A percentile compares a stretch with the other conserved stretches of the same genome.
phyloP scores from a whole-genome alignment of 2,113 vertebrate genomes.

The Centrocercus urophasianus region DNA sequence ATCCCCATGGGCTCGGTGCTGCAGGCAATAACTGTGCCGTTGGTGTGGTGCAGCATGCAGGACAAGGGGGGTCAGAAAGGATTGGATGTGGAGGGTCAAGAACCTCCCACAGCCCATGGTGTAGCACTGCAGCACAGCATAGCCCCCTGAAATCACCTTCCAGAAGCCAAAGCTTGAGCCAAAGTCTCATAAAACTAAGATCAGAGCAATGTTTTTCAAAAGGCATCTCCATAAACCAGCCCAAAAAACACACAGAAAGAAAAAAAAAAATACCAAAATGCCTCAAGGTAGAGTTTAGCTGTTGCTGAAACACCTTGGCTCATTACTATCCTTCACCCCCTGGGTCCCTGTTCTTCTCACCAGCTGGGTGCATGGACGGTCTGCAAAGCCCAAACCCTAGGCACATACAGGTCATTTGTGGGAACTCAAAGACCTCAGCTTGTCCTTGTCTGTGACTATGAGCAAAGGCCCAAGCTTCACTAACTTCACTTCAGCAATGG shows the following conservation, averaged over 20 bases:
- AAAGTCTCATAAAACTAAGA: background rate
- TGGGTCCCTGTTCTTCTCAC: background rate
- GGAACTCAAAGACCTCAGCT: background rate
- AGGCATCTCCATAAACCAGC: background rate
- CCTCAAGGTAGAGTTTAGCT: background rate
- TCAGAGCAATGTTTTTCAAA: background rate
- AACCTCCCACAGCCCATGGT: background rate
- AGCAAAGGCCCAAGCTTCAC: background rate
- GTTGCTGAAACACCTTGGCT: background rate
- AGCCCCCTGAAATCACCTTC: background rate
- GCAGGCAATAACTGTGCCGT: fast-evolving
- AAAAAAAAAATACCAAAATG: background rate
- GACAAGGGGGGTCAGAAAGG: background rate
- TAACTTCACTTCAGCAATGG: background rate
- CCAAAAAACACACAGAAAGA: background rate
- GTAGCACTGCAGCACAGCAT: fast-evolving
- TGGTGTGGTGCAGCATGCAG: background rate
- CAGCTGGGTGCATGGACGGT: background rate
- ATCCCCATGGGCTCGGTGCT: background rate
- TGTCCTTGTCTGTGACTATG: background rate
- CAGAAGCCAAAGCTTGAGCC: background rate
- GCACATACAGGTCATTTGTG: background rate
- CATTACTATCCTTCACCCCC: background rate
- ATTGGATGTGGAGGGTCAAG: background rate
- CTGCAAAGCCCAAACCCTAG: background rate